Base-by-base conservation (phyloP, 2,113 vertebrate species). In the Ivindomyrus marchei region DNA sequence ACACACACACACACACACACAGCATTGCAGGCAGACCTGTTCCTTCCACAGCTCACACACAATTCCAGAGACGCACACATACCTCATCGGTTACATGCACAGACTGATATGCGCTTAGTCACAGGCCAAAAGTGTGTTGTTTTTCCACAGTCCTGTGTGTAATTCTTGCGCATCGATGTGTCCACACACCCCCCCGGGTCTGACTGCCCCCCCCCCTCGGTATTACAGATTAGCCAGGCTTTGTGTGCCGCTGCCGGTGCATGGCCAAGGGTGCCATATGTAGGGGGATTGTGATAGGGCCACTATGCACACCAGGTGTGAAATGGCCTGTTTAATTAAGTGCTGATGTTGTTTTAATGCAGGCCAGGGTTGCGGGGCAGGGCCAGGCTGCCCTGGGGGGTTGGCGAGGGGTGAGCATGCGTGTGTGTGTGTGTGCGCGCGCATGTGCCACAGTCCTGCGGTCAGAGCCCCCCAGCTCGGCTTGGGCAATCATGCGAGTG, bases 271-370 rank as follows among this genome's bases (percentile, higher is more conserved):
- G 91, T 93, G 93, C 94, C 96, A 96, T 96, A 96, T 95, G 96
- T 95, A 94, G 93, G 91, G 94, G 94, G 94, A 94, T 94, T 94
- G 94, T 92, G 92, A 94, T 94, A 94, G 93, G 91, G 90, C 92
- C 92, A 93, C 95, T 95, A 94, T 95, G 95, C 95, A 95, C 96
- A 95, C 95, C 96, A 96, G 95, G 95, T 96, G 96, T 96, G 96
- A 96, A 96, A 96, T 96, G 95, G 95, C 95, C 95, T 96, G 95
- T 96, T 96, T 96, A 96, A 96, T 96, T 95, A 96, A 96, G 95
- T 96, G 95, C 95, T 96, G 95, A 96, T 96, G 95, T 95, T 95
- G 94, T 95, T 96, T 94, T 96, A 95, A 95, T 96, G 95, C 95
- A 94, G 94, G 94, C 93, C 93, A 93, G 92, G 91, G 89, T 91